Conservation (phyloP, 2,113 vertebrate genomes). For the Conger conger region DNA sequence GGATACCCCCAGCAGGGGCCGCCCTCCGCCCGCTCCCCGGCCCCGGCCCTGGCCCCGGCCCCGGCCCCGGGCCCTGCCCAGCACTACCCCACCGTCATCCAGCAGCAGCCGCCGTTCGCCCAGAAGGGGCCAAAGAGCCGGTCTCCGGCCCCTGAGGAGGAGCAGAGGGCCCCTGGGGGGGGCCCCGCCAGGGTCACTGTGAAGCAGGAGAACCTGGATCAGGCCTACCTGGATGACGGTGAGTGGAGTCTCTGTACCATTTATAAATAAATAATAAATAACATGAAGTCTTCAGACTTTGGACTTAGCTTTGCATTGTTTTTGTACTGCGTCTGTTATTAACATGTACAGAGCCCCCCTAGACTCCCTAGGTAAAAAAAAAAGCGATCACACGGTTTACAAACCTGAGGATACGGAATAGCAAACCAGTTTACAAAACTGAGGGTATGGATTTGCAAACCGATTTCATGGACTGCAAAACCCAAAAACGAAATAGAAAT, state of each 20-base stretch:
- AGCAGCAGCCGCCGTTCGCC: slow-evolving; percentile 79
- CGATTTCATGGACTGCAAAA: too few species aligned
- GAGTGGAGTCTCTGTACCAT: slow-evolving; percentile 45
- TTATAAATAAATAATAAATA: too few species aligned
- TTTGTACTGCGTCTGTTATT: too few species aligned
- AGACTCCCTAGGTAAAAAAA: too few species aligned
- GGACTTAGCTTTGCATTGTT: too few species aligned
- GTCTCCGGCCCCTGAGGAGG: slow-evolving; percentile 57
- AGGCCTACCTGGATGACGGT: slow-evolving; percentile 97
- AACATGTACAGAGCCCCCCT: too few species aligned
- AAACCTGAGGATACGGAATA: too few species aligned
- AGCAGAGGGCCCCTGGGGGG: slow-evolving; percentile 66
- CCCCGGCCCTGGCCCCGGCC: slow-evolving; percentile 65
- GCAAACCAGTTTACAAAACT: too few species aligned
- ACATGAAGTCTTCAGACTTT: too few species aligned
- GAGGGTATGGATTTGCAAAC: too few species aligned
- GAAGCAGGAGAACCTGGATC: slow-evolving; percentile 96
- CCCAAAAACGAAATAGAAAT: too few species aligned
- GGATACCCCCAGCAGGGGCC: slow-evolving; percentile 66
- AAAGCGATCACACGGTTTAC: too few species aligned
- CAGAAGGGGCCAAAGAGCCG: slow-evolving; percentile 60
- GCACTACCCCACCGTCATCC: slow-evolving; percentile 87
- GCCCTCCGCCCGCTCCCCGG: slow-evolving; percentile 59
- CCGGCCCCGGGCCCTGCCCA: slow-evolving; percentile 66
- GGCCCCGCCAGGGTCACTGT: slow-evolving; percentile 81